Conservation (phyloP, 1,140 invertebrate genomes). For the Aphaenogaster rudis region DNA sequence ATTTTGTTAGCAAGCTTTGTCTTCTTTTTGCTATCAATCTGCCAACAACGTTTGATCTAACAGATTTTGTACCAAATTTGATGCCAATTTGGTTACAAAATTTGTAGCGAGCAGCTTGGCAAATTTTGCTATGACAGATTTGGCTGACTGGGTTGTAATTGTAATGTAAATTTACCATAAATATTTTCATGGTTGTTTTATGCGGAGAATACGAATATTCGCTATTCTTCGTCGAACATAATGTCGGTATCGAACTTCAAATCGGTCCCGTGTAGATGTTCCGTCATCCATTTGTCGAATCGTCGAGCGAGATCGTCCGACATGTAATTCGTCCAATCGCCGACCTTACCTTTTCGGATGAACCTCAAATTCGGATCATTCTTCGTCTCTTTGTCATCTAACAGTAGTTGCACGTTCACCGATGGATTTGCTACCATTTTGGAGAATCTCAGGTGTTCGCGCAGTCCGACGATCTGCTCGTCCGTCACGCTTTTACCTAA, state of each 20-base stretch:
- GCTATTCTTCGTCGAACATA: conserved; percentile 47
- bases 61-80: too few species aligned
- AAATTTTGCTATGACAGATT: too few species aligned
- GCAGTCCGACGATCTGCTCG: conserved; percentile 89
- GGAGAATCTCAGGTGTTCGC: conserved; percentile 92
- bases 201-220: background rate
- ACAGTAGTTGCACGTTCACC: conserved; percentile 90
- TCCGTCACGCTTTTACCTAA: conserved; percentile 90
- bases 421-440: conserved; percentile 94
- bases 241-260: conserved; percentile 87
- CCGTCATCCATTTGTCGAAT: conserved; percentile 93
- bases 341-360: conserved; percentile 93
- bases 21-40: too few species aligned
- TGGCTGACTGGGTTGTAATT: too few species aligned
- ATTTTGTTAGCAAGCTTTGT: too few species aligned
- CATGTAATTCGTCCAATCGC: conserved; percentile 95
- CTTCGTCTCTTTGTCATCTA: conserved; percentile 87
- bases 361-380: conserved; percentile 89
- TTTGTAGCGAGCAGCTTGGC: too few species aligned
- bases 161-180: background rate
- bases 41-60: too few species aligned
- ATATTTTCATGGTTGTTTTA: background rate
- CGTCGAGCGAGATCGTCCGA: conserved; percentile 89
- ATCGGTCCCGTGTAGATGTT: conserved; percentile 89
- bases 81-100: too few species aligned